phyloP scores from a whole-genome alignment of 2,113 vertebrate genomes.

The Chamaetylas fuelleborni region DNA sequence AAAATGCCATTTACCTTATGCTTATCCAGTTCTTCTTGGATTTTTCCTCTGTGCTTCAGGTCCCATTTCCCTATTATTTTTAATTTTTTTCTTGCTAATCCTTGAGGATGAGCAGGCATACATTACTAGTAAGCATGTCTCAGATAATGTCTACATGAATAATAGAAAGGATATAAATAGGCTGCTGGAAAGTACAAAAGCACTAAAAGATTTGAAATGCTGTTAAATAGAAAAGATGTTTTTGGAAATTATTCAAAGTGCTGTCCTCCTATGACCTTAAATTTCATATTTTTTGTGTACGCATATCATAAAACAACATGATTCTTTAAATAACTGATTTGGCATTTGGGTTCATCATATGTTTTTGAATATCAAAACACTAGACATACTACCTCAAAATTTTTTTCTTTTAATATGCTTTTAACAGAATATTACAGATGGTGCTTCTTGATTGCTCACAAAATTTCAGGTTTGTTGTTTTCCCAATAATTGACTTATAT shows the following conservation, averaged over 20 bases:
- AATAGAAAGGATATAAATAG: neutral
- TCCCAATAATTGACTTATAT: neutral
- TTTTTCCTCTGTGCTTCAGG: neutral
- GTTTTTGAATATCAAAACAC: constrained; percentile 53
- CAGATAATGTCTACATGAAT: neutral
- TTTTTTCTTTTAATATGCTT: constrained; percentile 41
- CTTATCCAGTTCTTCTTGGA: neutral
- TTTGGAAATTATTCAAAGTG: constrained; percentile 59
- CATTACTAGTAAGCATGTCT: neutral
- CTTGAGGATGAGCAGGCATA: neutral
- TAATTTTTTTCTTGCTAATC: neutral
- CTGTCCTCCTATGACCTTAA: constrained; percentile 11
- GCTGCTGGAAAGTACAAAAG: neutral
- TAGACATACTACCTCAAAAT: constrained; percentile 39
- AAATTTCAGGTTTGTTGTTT: constrained; percentile 21
- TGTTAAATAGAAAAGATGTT: constrained; percentile 52
- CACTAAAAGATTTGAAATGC: neutral
- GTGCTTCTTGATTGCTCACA: constrained; percentile 52
- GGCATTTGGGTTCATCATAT: constrained; percentile 61
- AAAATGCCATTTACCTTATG: neutral
- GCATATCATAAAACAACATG: constrained; percentile 51
- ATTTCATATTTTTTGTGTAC: neutral
- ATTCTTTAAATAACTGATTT: constrained; percentile 66
- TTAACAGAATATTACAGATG: constrained; percentile 58
- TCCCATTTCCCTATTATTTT: neutral